Conservation (phyloP, 1,140 invertebrate species). For the Drosophila malerkotliana region DNA sequence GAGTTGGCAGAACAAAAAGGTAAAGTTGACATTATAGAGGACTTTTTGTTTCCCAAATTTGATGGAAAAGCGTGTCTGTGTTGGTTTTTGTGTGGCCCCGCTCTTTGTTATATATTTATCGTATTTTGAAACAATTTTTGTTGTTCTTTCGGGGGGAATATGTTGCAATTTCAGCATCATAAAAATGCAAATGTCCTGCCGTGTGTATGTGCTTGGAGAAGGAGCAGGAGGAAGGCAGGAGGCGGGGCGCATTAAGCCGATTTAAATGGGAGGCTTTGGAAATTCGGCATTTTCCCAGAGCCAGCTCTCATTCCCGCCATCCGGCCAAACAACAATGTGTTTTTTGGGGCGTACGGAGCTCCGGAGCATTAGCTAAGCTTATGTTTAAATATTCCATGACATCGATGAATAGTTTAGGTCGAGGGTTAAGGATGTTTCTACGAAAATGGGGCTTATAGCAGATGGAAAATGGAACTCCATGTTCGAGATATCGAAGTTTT, state of each 20-base stretch:
- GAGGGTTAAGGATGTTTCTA: neutral
- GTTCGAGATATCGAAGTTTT: constrained; percentile 6
- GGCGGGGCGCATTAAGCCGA: constrained; percentile 39
- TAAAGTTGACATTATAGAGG: constrained; percentile 30
- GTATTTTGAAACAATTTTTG: constrained; percentile 39
- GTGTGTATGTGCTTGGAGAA: neutral
- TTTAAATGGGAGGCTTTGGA: constrained; percentile 41
- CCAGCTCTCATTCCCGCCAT: neutral
- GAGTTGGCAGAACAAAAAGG: constrained; percentile 5
- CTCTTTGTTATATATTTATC: constrained; percentile 31
- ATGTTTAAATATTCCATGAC: constrained; percentile 35
- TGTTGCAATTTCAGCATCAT: constrained; percentile 61
- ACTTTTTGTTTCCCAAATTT: neutral
- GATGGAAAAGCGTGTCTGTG: neutral
- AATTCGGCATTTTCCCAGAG: constrained; percentile 18
- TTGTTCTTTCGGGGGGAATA: constrained; percentile 21
- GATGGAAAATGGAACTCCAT: constrained; percentile 27
- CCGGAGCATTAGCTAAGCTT: constrained; percentile 26
- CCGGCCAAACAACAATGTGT: constrained; percentile 8
- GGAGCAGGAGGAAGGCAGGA: neutral
- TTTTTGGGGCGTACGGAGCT: neutral
- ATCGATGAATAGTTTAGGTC: constrained; percentile 25
- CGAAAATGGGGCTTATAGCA: neutral
- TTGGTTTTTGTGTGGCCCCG: neutral
- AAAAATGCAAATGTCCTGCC: constrained; percentile 57